A percentile compares a stretch with the other conserved stretches of the same genome.
Conservation (phyloP, 2,888 invertebrate species). For the Macrophya alboannulata region DNA sequence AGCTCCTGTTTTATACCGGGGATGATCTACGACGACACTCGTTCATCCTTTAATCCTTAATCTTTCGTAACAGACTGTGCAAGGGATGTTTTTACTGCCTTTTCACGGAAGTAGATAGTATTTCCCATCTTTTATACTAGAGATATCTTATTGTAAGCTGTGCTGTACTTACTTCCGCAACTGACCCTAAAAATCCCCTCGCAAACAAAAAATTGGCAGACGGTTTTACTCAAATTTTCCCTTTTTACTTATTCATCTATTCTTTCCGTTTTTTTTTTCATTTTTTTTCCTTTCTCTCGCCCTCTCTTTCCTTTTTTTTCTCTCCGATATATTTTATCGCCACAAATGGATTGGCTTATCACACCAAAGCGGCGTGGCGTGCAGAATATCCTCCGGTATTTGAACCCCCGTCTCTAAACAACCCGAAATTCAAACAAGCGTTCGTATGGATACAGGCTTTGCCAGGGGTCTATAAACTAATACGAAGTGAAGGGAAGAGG, state of each 20-base stretch:
- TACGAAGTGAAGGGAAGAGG: neutral
- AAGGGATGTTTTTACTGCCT: constrained; percentile 37
- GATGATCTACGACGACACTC: constrained; percentile 37
- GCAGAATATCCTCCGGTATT: neutral
- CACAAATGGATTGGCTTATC: neutral
- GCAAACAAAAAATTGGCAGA: neutral
- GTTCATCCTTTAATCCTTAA: constrained; percentile 36
- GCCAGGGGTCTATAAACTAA: neutral
- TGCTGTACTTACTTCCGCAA: neutral
- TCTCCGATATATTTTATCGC: neutral
- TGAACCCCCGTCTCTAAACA: neutral
- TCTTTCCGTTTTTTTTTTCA: neutral
- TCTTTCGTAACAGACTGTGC: constrained; percentile 36
- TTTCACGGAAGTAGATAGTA: neutral
- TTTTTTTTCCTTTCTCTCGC: too few relatives aligned
- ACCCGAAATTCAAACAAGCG: constrained; percentile 10
- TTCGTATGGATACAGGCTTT: neutral
- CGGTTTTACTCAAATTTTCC: neutral
- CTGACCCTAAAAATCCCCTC: neutral
- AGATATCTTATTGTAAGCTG: neutral
- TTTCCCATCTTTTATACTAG: constrained; percentile 16
- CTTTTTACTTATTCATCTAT: neutral
- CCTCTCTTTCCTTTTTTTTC: too few relatives aligned
- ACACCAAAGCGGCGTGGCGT: too few relatives aligned
- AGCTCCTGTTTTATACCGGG: constrained; percentile 34